Conservation (phyloP, 2,888 invertebrate genomes). For the Yponomeuta sedellus region DNA sequence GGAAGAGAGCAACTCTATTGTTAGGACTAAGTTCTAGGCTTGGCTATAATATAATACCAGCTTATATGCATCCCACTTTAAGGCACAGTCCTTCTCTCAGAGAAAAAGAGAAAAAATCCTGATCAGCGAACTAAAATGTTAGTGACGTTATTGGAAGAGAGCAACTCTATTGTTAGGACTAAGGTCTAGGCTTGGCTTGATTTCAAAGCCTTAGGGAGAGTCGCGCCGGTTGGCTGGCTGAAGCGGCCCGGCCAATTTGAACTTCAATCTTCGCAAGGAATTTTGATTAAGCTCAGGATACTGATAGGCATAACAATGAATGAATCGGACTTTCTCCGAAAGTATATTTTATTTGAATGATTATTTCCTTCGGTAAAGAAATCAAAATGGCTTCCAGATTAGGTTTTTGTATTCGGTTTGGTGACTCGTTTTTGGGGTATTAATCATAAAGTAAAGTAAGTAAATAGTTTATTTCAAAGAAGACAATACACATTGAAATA, state of each 20-base stretch:
- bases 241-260: neutral
- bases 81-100: too few species aligned
- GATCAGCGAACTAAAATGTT: too few species aligned
- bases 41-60: too few species aligned
- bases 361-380: too few species aligned
- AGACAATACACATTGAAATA: too few species aligned
- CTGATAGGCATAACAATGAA: neutral
- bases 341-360: neutral
- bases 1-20: neutral
- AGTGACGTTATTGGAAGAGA: neutral
- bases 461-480: too few species aligned
- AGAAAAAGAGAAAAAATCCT: too few species aligned
- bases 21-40: neutral
- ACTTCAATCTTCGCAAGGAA: neutral
- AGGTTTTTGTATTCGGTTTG: too few species aligned
- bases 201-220: conserved; percentile 4
- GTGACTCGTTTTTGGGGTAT: too few species aligned
- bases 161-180: neutral
- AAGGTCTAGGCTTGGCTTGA: neutral
- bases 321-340: neutral
- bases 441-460: too few species aligned
- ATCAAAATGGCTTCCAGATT: too few species aligned
- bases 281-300: neutral
- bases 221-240: neutral
- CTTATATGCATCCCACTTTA: too few species aligned